These are phyloP conservation scores for Leptonema lineaticorne DNA, from an alignment of 1,140 invertebrate species.

Conservation along the genomic window DNA sequence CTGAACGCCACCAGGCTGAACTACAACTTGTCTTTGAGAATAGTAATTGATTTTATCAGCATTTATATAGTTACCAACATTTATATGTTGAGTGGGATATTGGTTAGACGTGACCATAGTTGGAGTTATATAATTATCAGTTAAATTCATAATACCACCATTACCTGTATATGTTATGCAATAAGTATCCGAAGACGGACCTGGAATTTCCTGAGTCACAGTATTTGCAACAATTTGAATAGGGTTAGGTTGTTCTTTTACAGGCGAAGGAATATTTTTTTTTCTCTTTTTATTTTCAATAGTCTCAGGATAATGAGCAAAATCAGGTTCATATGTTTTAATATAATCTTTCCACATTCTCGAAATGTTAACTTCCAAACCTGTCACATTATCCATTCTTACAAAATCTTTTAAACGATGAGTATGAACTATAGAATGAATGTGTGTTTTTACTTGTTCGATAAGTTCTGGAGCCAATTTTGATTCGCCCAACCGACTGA, in stretches of 20 bases:
- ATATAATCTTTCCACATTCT: slow-evolving; percentile 62
- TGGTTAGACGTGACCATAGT: slow-evolving; percentile 29
- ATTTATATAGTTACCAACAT: slow-evolving; percentile 30
- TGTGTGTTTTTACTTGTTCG: slow-evolving; percentile 59
- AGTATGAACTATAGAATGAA: slow-evolving; percentile 57
- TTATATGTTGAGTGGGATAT: slow-evolving; percentile 32
- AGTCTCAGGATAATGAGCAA: slow-evolving; percentile 12
- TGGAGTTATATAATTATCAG: slow-evolving; percentile 52
- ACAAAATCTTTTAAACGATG: slow-evolving; percentile 56
- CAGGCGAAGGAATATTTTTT: not conserved
- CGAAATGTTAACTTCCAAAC: slow-evolving; percentile 60
- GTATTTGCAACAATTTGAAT: not conserved
- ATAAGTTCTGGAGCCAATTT: slow-evolving; percentile 55
- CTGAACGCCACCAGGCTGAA: slow-evolving; percentile 25
- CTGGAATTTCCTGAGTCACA: slow-evolving; percentile 5
- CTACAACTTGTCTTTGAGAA: slow-evolving; percentile 33
- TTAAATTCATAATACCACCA: slow-evolving; percentile 54
- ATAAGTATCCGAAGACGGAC: slow-evolving; percentile 15
- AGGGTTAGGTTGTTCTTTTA: not conserved
- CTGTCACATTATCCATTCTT: slow-evolving; percentile 55
- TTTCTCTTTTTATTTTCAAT: slow-evolving; percentile 32
- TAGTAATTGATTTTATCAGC: slow-evolving; percentile 38
- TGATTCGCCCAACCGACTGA: slow-evolving; percentile 55
- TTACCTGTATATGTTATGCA: slow-evolving; percentile 51
- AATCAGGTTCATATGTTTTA: slow-evolving; percentile 56